phyloP scores from a whole-genome alignment of 2,113 vertebrate genomes.

The Epinephelus fuscoguttatus region DNA sequence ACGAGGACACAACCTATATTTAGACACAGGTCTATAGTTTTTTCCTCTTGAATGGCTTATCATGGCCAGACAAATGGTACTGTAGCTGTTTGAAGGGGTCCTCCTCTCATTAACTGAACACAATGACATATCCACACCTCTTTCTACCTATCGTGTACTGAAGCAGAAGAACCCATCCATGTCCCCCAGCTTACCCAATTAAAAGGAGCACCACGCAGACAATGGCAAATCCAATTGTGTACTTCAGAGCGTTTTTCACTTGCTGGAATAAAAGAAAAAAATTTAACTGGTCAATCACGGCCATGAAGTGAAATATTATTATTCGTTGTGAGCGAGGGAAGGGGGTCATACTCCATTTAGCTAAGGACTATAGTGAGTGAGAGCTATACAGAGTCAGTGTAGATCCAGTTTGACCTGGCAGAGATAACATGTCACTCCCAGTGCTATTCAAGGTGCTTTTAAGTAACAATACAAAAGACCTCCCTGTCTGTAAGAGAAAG shows the following conservation, averaged over 20 bases:
- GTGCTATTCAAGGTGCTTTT: conserved; percentile 72
- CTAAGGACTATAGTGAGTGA: conserved; percentile 52
- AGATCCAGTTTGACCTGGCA: conserved; percentile 61
- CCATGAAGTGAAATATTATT: conserved; percentile 64
- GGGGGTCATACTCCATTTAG: conserved; percentile 57
- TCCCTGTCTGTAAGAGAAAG: conserved; percentile 68
- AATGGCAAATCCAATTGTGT: conserved; percentile 92
- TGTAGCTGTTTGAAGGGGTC: conserved; percentile 45
- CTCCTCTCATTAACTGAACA: conserved; percentile 67
- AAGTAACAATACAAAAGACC: conserved; percentile 75
- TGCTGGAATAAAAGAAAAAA: conserved; percentile 87
- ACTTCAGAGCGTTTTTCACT: conserved; percentile 94
- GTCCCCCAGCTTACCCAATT: conserved; percentile 92
- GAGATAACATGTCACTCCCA: conserved; percentile 64
- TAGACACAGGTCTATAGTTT: background rate
- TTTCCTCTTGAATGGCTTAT: conserved; percentile 47
- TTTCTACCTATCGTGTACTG: conserved; percentile 47
- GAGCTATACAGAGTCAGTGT: conserved; percentile 50
- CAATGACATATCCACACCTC: conserved; percentile 51
- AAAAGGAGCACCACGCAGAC: conserved; percentile 92
- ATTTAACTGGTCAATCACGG: conserved; percentile 63
- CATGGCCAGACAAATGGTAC: conserved; percentile 42
- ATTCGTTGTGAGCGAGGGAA: conserved; percentile 52
- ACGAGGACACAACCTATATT: conserved; percentile 35
- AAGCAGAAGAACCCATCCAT: conserved; percentile 47